Conservation (phyloP, 1,140 invertebrate genomes). For the Drosophila azteca region DNA sequence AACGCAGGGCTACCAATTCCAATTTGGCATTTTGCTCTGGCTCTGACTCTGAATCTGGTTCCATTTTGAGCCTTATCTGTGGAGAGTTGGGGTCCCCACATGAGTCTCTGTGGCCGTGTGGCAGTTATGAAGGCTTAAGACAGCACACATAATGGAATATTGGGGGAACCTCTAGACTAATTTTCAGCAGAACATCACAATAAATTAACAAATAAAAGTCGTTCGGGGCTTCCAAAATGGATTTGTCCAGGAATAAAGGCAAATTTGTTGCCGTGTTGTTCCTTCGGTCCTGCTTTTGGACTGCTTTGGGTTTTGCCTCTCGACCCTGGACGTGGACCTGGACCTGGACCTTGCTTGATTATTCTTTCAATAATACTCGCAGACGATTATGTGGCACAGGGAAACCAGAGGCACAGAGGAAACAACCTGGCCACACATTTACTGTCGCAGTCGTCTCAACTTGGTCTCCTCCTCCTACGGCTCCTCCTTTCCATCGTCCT, state of each 20-base stretch:
- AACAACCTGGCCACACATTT: conserved; percentile 27
- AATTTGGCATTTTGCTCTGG: conserved; percentile 19
- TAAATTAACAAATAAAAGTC: conserved; percentile 81
- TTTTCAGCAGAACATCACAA: conserved; percentile 77
- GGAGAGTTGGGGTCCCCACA: not conserved
- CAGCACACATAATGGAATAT: conserved; percentile 70
- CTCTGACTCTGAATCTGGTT: not conserved
- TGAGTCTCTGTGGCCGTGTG: not conserved
- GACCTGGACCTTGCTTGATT: conserved; percentile 29
- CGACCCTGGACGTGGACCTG: not conserved
- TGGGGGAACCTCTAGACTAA: conserved; percentile 70
- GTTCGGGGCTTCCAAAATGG: conserved; percentile 50
- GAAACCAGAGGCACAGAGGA: not conserved
- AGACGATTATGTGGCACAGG: conserved; percentile 24
- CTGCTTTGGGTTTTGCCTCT: conserved; percentile 3
- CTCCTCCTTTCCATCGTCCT: conserved; percentile 3
- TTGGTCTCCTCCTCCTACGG: conserved; percentile 1
- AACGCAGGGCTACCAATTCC: conserved; percentile 46
- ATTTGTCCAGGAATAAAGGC: conserved; percentile 65
- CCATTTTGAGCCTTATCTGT: conserved; percentile 11
- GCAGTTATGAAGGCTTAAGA: conserved; percentile 66
- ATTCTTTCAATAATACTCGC: conserved; percentile 49
- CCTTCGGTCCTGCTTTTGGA: conserved; percentile 2
- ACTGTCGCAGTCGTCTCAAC: conserved; percentile 33
- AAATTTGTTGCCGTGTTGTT: conserved; percentile 59